Evolutionary conservation across 2,888 invertebrate genomes (phyloP).

Genomic region (Lasioglossum figueresi): DNA sequence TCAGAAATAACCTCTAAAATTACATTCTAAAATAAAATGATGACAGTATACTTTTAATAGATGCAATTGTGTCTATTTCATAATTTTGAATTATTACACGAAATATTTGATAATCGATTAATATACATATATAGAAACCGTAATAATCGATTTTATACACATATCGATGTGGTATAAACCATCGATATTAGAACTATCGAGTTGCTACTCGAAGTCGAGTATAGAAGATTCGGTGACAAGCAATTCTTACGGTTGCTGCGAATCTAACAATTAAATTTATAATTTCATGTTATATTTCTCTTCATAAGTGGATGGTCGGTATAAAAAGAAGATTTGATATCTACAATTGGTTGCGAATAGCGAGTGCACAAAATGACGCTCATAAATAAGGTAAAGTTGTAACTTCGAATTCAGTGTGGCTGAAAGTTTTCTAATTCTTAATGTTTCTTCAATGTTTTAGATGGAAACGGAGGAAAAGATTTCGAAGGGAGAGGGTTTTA

Average conservation of each 20-base stretch:
- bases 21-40: too few relatives aligned
- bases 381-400: conserved; percentile 77
- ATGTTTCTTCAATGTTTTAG: conserved; percentile 79
- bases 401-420: not conserved
- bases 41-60: not conserved
- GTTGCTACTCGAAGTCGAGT: not conserved
- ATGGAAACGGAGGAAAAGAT: conserved; percentile 90
- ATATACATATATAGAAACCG: not conserved
- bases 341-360: conserved; percentile 19
- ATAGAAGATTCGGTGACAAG: conserved; percentile 54
- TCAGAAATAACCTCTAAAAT: too few relatives aligned
- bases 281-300: conserved; percentile 4
- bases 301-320: conserved; percentile 41
- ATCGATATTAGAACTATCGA: conserved; percentile 22
- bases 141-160: not conserved
- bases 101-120: conserved; percentile 2
- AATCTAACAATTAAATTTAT: conserved; percentile 17
- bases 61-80: not conserved
- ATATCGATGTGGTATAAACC: not conserved
- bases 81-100: not conserved
- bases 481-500: conserved; percentile 93
- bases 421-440: not conserved
- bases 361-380: conserved; percentile 77
- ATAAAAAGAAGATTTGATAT: conserved; percentile 30
- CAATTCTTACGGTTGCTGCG: conserved; percentile 42